Evolutionary conservation across 2,888 invertebrate genomes (phyloP), one percentile per base, ranked within the genome.

Genomic region (Apamea crenata): DNA sequence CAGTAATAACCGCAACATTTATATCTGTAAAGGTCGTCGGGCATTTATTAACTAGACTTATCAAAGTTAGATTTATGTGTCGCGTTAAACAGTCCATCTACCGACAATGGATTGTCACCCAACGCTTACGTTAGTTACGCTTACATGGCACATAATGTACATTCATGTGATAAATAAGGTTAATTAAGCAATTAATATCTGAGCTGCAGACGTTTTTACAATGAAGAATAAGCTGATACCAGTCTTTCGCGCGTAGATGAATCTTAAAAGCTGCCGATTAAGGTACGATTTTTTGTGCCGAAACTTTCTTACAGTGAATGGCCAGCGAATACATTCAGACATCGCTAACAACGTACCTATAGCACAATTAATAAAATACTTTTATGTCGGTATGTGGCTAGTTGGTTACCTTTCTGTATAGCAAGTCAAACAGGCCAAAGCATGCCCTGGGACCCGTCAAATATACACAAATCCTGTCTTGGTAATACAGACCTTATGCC

Each of bases 1-100:
- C 93, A 92, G 91, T 93, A 95, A 95, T 95, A 96, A 95, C 94
- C 93, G 92, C 93, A 94, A 94, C 95, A 95, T 95, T 94, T 93
- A 92, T 93, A 93, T 94, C 94, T 94, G 91, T 89, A 96, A 96
- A 97, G 96, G 96, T 96, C 96, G 94, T 85, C 88, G 83, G 88
- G 87, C 85, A 87, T 84, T 83, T 88, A 84, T 86, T 84, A 88
- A 82, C 82, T 79, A 82, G 85, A 83, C 84, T 86, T 87, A 87
- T 87, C 85, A 80, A 86, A 85, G 81, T 82, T 82, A 87, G 70
- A 87, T 80, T 53, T 44, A 61, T 61, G 44, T 44, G 66, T 71
- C 56, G 8, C 14, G n/a, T 18, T 56, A 29, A 53, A 63, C 67
- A 56, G 47, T 63, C n/a, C 53, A 71, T 47, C 61, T 40, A 50